Percentiles rank a stretch among this genome's conserved stretches.
Conservation (phyloP, 2,113 vertebrate genomes). For the Catharus bicknelli region DNA sequence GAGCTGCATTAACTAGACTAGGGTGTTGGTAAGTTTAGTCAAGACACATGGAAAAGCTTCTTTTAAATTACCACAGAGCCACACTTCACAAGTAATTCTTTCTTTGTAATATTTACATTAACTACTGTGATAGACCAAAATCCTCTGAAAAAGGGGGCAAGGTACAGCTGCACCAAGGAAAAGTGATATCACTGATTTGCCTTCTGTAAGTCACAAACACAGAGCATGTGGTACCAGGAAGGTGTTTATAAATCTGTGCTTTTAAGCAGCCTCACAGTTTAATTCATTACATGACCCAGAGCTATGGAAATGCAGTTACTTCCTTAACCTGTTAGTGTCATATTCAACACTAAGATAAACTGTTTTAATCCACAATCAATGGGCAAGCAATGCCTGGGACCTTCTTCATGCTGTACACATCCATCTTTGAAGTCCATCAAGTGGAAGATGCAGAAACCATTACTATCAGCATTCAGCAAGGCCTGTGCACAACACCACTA, state of each 20-base stretch:
- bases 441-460: not conserved
- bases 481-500: not conserved
- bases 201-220: not conserved
- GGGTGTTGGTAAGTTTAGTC: not conserved
- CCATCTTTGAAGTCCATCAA: not conserved
- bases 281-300: not conserved
- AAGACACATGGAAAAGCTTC: not conserved
- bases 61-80: not conserved
- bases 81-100: not conserved
- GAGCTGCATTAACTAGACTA: not conserved
- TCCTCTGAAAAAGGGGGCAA: not conserved
- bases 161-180: not conserved
- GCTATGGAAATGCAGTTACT: not conserved
- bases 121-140: not conserved
- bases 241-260: not conserved
- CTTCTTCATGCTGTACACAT: not conserved
- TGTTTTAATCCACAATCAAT: not conserved
- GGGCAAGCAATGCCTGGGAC: not conserved
- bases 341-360: not conserved
- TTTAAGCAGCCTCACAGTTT: not conserved
- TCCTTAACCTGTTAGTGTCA: not conserved
- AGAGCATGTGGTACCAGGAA: not conserved
- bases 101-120: not conserved
- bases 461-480: not conserved
- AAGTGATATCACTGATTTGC: not conserved